phyloP scores from a whole-genome alignment of 2,888 invertebrate species.

The Seira sanloemensis region DNA sequence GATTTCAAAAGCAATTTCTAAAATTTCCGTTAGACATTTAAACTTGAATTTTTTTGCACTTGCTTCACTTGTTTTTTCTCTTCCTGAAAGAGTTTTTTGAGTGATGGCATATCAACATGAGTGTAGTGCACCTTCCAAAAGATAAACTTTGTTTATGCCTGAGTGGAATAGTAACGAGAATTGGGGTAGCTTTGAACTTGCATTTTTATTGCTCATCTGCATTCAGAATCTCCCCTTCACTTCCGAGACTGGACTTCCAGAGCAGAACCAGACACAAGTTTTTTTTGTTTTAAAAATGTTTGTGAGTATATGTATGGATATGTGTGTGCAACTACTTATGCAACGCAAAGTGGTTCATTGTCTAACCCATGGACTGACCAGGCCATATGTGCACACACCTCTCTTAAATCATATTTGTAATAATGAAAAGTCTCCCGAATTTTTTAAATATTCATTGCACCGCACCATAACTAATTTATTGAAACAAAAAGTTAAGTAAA shows the following conservation, averaged over 20 bases:
- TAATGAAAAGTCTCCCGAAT: not conserved
- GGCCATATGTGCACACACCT: constrained; percentile 7
- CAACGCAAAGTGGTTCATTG: constrained; percentile 18
- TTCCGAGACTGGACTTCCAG: not conserved
- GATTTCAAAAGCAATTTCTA: not conserved
- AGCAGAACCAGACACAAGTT: constrained; percentile 7
- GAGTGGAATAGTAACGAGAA: not conserved
- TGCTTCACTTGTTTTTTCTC: constrained; percentile 2
- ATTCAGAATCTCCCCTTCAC: constrained; percentile 19
- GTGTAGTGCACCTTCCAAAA: not conserved
- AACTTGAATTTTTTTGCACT: constrained; percentile 1
- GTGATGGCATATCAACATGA: not conserved
- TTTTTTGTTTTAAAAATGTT: constrained; percentile 8
- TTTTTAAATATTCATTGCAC: constrained; percentile 10
- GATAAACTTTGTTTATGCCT: constrained; percentile 7
- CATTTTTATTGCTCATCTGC: not conserved
- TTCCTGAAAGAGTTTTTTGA: not conserved
- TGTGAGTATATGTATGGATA: not conserved
- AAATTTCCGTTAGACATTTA: constrained; percentile 3
- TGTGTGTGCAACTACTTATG: constrained; percentile 25
- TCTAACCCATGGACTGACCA: too few relatives aligned
- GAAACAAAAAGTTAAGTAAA: not conserved
- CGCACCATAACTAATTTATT: not conserved
- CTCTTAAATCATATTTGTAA: constrained; percentile 7
- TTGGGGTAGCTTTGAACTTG: not conserved